Conservation (phyloP, 2,888 invertebrate genomes). For the Taenaris catops region DNA sequence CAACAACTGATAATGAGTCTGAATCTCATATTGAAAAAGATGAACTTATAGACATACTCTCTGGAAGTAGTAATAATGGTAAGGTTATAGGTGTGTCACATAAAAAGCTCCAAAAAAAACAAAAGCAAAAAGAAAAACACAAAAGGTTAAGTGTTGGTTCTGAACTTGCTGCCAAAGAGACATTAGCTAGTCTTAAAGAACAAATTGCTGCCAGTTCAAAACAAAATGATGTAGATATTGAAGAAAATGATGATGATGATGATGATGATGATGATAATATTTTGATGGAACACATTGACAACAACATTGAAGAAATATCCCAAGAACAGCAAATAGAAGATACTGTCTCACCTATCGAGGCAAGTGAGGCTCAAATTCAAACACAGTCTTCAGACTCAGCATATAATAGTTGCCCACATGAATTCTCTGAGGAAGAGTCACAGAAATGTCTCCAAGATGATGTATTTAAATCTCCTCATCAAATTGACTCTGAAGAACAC, state of each 20-base stretch:
- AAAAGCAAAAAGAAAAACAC: conserved; percentile 46
- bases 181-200: conserved; percentile 24
- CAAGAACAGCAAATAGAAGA: conserved; percentile 28
- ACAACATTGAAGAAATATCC: conserved; percentile 14
- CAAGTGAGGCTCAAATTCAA: conserved; percentile 46
- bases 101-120: conserved; percentile 49
- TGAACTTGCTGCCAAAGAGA: conserved; percentile 24
- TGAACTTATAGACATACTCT: conserved; percentile 57
- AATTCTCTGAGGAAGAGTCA: conserved; percentile 60
- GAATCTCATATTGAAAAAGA: conserved; percentile 46
- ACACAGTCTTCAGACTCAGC: conserved; percentile 64
- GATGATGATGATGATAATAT: conserved; percentile 12
- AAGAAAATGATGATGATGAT: conserved; percentile 21
- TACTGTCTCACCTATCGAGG: conserved; percentile 33
- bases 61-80: conserved; percentile 41
- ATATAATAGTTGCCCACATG: conserved; percentile 69
- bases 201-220: conserved; percentile 12
- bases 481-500: conserved; percentile 51
- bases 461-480: conserved; percentile 67
- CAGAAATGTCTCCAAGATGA: conserved; percentile 58
- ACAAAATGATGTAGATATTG: conserved; percentile 21
- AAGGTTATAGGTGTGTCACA: conserved; percentile 36
- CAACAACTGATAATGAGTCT: conserved; percentile 38
- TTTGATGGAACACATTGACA: conserved; percentile 22
- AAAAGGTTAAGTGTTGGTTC: conserved; percentile 49